phyloP scores from a whole-genome alignment of 92 coral and sea anemone genomes.

The Chrysogorgia sp. region DNA sequence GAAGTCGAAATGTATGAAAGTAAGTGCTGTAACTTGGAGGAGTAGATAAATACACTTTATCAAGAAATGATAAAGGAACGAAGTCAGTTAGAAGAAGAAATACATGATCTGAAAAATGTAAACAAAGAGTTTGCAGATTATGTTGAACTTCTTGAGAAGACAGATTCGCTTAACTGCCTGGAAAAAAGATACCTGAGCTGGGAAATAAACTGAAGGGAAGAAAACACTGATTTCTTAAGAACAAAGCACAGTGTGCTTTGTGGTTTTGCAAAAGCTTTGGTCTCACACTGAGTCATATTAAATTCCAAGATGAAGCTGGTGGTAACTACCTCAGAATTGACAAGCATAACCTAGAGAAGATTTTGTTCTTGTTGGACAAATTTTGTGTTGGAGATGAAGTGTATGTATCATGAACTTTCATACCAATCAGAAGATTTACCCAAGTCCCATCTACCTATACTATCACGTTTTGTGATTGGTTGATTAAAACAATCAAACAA shows the following conservation, averaged over 20 bases:
- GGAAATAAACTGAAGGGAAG: constrained; percentile 13
- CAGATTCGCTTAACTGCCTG: constrained; percentile 38
- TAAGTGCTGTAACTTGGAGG: constrained; percentile 54
- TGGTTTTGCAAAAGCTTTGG: constrained; percentile 31
- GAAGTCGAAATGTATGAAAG: constrained; percentile 58
- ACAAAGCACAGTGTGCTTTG: constrained; percentile 7
- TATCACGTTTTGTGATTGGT: no score
- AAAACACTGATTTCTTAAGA: background rate
- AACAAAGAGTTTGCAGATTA: constrained; percentile 61
- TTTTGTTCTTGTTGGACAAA: no score
- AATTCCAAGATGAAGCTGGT: constrained; percentile 17
- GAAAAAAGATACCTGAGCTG: constrained; percentile 5
- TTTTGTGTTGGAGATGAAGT: no score
- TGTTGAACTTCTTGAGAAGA: constrained; percentile 9
- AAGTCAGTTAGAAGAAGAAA: constrained; percentile 49
- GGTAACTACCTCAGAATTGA: no score
- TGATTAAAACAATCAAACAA: no score
- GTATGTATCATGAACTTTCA: no score
- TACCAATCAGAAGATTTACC: no score
- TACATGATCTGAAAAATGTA: constrained; percentile 42
- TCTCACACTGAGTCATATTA: background rate
- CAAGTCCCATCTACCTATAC: no score
- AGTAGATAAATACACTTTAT: constrained; percentile 50
- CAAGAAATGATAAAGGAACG: constrained; percentile 57
- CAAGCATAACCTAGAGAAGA: no score